Percentiles rank a stretch among this genome's conserved stretches.
Conservation (phyloP, 2,113 vertebrate genomes). For the Epinephelus moara region DNA sequence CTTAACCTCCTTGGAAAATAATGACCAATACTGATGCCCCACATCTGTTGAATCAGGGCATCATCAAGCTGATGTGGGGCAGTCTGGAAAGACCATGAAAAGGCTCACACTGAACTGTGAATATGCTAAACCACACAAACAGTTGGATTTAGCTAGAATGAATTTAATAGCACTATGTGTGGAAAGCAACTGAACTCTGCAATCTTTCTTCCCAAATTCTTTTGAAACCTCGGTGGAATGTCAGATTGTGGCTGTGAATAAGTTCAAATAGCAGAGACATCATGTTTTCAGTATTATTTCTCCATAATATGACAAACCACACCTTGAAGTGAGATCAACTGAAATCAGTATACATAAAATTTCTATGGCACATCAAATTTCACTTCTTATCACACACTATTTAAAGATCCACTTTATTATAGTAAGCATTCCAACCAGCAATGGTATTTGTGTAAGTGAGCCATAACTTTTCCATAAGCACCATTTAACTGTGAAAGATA, state of each 20-base stretch:
- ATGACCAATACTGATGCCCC: background rate
- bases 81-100: background rate
- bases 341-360: too few species aligned
- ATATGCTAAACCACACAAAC: background rate
- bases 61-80: background rate
- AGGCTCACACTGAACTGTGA: background rate
- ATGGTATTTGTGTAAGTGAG: too few species aligned
- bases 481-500: too few species aligned
- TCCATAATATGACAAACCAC: background rate
- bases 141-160: background rate
- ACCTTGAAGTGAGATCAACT: background rate
- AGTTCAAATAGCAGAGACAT: background rate
- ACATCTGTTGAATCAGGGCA: background rate
- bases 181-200: background rate
- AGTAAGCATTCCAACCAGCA: too few species aligned
- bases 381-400: too few species aligned
- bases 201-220: background rate
- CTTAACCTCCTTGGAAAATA: background rate
- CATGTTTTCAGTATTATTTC: background rate
- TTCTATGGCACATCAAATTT: too few species aligned
- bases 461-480: too few species aligned
- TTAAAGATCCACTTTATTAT: too few species aligned
- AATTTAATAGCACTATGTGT: background rate
- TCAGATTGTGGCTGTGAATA: background rate
- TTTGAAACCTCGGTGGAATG: background rate